Base-by-base conservation (phyloP, 2,113 vertebrate species). In the Amblyopsis rosae region DNA sequence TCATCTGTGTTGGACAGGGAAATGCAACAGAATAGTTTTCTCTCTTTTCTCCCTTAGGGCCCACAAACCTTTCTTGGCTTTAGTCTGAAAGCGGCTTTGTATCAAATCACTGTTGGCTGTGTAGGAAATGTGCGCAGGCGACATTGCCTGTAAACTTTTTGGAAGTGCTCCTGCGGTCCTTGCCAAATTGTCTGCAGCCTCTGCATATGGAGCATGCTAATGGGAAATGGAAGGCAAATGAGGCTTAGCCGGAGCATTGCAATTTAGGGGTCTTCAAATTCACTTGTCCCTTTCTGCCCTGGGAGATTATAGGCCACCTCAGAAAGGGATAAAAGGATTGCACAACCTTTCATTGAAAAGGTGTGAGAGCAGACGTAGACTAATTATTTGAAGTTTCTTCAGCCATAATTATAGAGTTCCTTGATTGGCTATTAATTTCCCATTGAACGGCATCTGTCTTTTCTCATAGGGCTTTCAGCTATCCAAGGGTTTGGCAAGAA, bases 161-260 rank as follows among this genome's bases (percentile, higher is more conserved):
- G 69, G 73, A 80, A 77, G 65, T 54, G 49, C 55, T 70, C 15
- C 11, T 57, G 16, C 62, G 35, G 16, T 48, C 51, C 48, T 71
- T 46, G 62, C 79, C 76, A 81, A 82, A 80, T 73, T 73, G 71
- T 78, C 83, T 70, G 61, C 71, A 80, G 72, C 16, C 61, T 76
- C 65, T 74, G 48, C 73, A 64, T 72, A 71, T 71, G 57, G 47
- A 75, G 70, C 62, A 73, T 83, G 77, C 74, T 86, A 78, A 86
- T 83, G 70, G 74, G 65, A 59, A 75, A 60, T 65, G 60, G 17
- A 73, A 61, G 67, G 70, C 41, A 85, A 84, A 87, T 81, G 65
- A 81, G 72, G 70, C 86, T 81, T 76, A 86, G 73, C 72, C 63
- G 68, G 53, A 80, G 58, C 49, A 13, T 57, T 65, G 17, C 46